Evolutionary conservation across 2,797 vertebrate genomes (phyloP).

Genomic region (Neostethus bicornis): DNA sequence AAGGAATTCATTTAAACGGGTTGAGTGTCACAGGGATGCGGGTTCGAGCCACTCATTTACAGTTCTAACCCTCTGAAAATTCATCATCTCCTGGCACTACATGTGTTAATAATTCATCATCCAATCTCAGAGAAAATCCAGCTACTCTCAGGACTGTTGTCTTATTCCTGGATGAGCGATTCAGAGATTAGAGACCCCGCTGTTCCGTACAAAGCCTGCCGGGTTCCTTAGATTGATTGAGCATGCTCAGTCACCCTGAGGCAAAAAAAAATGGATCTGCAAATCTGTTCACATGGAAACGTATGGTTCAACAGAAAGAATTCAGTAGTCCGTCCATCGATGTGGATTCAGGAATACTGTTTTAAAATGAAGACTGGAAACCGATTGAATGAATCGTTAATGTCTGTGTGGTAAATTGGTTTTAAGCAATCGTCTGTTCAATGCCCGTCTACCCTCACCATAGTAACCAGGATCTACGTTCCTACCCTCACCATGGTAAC

Average conservation of each 20-base stretch:
- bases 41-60: conserved; percentile 43
- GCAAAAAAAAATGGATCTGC: too few species aligned
- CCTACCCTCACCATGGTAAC: too few species aligned
- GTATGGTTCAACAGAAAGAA: too few species aligned
- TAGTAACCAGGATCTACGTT: too few species aligned
- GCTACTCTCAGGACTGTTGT: conserved; percentile 11
- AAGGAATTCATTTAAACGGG: conserved; percentile 52
- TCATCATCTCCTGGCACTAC: conserved; percentile 47
- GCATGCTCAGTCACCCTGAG: conserved; percentile 47
- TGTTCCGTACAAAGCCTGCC: conserved; percentile 42
- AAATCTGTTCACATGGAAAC: too few species aligned
- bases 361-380: conserved; percentile 77
- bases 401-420: conserved; percentile 48
- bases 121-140: conserved; percentile 41
- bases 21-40: conserved; percentile 38
- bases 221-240: conserved; percentile 58
- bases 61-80: conserved; percentile 56
- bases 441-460: too few species aligned
- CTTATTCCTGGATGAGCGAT: conserved; percentile 11
- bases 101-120: conserved; percentile 61
- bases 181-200: conserved; percentile 34
- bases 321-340: too few species aligned
- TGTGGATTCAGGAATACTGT: too few species aligned
- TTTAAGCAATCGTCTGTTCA: conserved; percentile 25
- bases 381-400: conserved; percentile 79